Base-by-base conservation (phyloP, 2,113 vertebrate genomes). In the Tupaia chinensis region DNA sequence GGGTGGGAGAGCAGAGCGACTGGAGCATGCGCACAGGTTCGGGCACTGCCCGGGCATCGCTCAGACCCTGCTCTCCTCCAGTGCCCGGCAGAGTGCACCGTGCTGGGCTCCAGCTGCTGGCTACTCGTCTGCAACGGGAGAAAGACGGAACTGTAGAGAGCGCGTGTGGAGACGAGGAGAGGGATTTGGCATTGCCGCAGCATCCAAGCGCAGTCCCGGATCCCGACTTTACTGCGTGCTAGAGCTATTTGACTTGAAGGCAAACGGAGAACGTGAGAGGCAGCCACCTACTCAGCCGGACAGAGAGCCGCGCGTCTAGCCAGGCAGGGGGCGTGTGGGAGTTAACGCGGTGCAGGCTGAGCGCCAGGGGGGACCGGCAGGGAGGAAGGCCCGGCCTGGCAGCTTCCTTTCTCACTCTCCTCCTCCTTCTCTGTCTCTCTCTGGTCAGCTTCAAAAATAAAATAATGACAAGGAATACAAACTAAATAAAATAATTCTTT, bases 81-180 rank as follows among this genome's bases (percentile, higher is more conserved):
- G 15, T 7, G 29, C 53, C 60, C 56, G 61, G 84, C 82, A 44
- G 14, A 8, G 63, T 20, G 29, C 17, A 14, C 16, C n/a, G 29
- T 23, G n/a, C 70, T 23, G 19, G 60, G 74, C 53, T 89, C 60
- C 2, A 1, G 56, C 44, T n/a, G 1, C 19, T 23, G 27, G 14
- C 74, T 81, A 27, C 34, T 66, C 23, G n/a, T 11, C 58, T 85
- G 7, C 16, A 69, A 4, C 11, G 23, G 14, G 17, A 70, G 76
- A 74, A 58, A 32, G 25, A 70, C 14, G 76, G 86, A 78, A 25
- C 44, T 88, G 90, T 81, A 91, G 65, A 20, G 32, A 76, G 85
- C 66, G 56, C 32, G 16, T 70, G 76, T 78, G 93, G 88, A 68
- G 85, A 93, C 74, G 73, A 73, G 16, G 7, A 4, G 14, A 61